Conservation (phyloP, 92 coral and sea anemone species). For the Porites evermanni region DNA sequence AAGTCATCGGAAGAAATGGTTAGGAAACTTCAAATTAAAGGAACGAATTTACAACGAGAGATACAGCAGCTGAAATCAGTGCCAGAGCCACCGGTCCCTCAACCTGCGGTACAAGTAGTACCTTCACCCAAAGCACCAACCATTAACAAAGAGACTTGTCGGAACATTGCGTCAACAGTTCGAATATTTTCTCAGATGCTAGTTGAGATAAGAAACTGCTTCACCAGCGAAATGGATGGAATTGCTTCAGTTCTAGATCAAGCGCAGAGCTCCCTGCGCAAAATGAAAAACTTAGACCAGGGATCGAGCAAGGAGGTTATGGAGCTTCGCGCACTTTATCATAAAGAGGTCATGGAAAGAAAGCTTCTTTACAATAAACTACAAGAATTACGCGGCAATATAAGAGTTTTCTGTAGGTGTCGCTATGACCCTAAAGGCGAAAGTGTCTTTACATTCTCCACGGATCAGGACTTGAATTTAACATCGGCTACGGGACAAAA, state of each 20-base stretch:
- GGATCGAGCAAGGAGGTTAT: conserved; percentile 44
- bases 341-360: conserved; percentile 82
- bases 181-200: conserved; percentile 32
- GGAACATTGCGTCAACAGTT: conserved; percentile 9
- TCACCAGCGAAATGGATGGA: conserved; percentile 30
- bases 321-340: conserved; percentile 77
- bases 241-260: conserved; percentile 28
- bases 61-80: conserved; percentile 44
- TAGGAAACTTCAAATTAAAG: conserved; percentile 63
- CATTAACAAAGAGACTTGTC: conserved; percentile 26
- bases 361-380: conserved; percentile 82
- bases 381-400: conserved; percentile 85
- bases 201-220: conserved; percentile 30
- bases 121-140: not conserved
- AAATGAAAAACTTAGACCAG: conserved; percentile 22
- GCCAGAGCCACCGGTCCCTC: conserved; percentile 5
- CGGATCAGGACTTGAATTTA: conserved; percentile 77
- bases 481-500: conserved; percentile 55
- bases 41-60: conserved; percentile 59
- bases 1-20: conserved; percentile 58
- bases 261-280: conserved; percentile 32
- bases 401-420: conserved; percentile 88
- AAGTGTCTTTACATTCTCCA: conserved; percentile 64
- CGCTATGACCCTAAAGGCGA: conserved; percentile 68
- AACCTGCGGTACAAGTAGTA: not conserved